Percentiles rank a stretch among this genome's conserved stretches.
phyloP scores from a whole-genome alignment of 2,113 vertebrate genomes.

The Motacilla tschutschensis region DNA sequence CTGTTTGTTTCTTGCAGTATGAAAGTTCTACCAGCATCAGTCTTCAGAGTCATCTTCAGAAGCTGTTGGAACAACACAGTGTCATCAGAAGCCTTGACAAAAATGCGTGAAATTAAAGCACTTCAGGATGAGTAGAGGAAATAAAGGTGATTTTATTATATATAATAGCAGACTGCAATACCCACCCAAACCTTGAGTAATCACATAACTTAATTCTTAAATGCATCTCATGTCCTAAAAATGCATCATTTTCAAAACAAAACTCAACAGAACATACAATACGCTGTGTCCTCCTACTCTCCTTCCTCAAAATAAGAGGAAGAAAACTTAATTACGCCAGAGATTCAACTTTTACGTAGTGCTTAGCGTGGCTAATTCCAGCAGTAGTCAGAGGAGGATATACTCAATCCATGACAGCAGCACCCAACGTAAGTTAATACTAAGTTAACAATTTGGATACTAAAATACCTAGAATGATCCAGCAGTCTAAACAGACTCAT shows the following conservation, averaged over 20 bases:
- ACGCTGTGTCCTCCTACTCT: not conserved
- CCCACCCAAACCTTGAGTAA: not conserved
- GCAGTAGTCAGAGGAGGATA: constrained; percentile 14
- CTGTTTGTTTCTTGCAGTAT: constrained; percentile 19
- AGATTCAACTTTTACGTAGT: not conserved
- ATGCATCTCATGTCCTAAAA: not conserved
- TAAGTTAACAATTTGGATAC: not conserved
- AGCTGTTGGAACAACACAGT: not conserved
- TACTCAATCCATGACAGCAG: not conserved
- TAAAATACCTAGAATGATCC: not conserved
- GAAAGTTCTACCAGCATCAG: not conserved
- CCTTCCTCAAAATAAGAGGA: constrained; percentile 21
- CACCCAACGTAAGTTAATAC: not conserved
- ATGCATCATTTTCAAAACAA: not conserved
- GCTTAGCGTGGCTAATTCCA: not conserved
- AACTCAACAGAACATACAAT: not conserved
- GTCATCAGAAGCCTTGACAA: constrained; percentile 32
- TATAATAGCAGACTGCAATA: not conserved
- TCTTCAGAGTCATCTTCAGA: not conserved
- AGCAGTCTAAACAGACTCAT: not conserved
- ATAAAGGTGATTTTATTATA: not conserved
- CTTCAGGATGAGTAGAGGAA: not conserved
- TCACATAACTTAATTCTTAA: not conserved
- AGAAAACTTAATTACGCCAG: constrained; percentile 11
- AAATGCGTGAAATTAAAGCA: not conserved